These are phyloP conservation scores for Drosophila ambigua DNA, from an alignment of 1,140 invertebrate species.

Conservation along the genomic window DNA sequence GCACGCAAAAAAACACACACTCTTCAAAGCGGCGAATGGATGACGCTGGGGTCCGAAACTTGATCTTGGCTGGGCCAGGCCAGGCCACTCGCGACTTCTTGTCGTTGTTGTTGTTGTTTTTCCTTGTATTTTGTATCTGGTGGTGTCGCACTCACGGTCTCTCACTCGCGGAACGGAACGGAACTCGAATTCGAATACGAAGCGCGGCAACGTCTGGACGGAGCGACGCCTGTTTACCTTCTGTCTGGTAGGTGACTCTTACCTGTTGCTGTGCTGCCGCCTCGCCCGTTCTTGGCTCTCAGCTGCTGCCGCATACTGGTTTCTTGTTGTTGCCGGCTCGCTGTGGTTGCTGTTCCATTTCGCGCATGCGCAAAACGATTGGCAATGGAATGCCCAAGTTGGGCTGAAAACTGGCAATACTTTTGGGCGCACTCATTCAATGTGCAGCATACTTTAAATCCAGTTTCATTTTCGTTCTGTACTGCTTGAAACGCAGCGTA, in stretches of 20 bases:
- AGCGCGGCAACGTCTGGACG: constrained; percentile 70
- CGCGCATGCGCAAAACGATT: constrained; percentile 67
- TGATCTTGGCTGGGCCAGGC: constrained; percentile 56
- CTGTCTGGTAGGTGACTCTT: constrained; percentile 58
- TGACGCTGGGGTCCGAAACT: constrained; percentile 75
- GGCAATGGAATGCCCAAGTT: constrained; percentile 49
- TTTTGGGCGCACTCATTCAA: constrained; percentile 16
- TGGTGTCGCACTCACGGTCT: constrained; percentile 18
- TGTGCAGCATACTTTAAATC: constrained; percentile 5
- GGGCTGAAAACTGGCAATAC: not conserved
- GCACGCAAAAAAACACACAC: constrained; percentile 46
- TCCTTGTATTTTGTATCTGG: constrained; percentile 12
- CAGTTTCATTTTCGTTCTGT: too few relatives aligned
- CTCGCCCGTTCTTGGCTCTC: constrained; percentile 36
- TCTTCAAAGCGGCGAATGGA: constrained; percentile 41
- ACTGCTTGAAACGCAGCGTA: too few relatives aligned
- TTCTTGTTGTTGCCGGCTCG: constrained; percentile 69
- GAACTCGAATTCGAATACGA: constrained; percentile 9
- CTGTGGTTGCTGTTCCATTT: constrained; percentile 70
- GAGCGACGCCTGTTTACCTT: constrained; percentile 75
- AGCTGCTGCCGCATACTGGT: constrained; percentile 64
- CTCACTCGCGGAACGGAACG: constrained; percentile 4
- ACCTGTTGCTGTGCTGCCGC: constrained; percentile 67
- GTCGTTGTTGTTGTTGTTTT: constrained; percentile 27
- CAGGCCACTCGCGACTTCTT: constrained; percentile 28